phyloP scores from a whole-genome alignment of 1,140 invertebrate genomes.

The Matsumurasca onukii region DNA sequence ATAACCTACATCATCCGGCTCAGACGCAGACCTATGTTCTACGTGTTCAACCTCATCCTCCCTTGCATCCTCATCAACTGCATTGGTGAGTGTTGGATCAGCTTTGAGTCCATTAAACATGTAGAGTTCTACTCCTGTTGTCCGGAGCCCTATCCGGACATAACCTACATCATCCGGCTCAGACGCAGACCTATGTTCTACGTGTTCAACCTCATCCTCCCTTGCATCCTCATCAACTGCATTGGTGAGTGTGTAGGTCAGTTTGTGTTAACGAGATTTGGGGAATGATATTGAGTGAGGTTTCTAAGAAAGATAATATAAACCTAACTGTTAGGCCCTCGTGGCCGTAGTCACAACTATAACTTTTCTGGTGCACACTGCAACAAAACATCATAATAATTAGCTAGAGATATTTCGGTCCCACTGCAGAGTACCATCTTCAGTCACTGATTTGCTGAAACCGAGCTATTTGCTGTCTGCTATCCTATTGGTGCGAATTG shows the following conservation, averaged over 20 bases:
- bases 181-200: slow-evolving; percentile 84
- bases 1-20: slow-evolving; percentile 71
- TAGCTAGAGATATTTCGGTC: too few species aligned
- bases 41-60: slow-evolving; percentile 88
- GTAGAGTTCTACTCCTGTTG: slow-evolving; percentile 72
- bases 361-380: too few species aligned
- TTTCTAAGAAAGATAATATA: too few species aligned
- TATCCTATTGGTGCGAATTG: too few species aligned
- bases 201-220: slow-evolving; percentile 88
- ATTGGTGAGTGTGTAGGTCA: slow-evolving; percentile 69
- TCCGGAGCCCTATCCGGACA: slow-evolving; percentile 62
- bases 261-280: too few species aligned
- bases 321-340: too few species aligned
- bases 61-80: slow-evolving; percentile 88
- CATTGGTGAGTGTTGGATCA: slow-evolving; percentile 68
- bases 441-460: too few species aligned
- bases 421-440: too few species aligned
- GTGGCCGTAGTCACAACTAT: too few species aligned
- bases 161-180: slow-evolving; percentile 70
- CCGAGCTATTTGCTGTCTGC: too few species aligned
- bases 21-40: slow-evolving; percentile 80
- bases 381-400: too few species aligned
- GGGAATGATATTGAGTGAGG: too few species aligned
- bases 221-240: slow-evolving; percentile 86
- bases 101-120: slow-evolving; percentile 69